phyloP scores from a whole-genome alignment of 2,113 vertebrate genomes.

The Mionectes macconnelli region DNA sequence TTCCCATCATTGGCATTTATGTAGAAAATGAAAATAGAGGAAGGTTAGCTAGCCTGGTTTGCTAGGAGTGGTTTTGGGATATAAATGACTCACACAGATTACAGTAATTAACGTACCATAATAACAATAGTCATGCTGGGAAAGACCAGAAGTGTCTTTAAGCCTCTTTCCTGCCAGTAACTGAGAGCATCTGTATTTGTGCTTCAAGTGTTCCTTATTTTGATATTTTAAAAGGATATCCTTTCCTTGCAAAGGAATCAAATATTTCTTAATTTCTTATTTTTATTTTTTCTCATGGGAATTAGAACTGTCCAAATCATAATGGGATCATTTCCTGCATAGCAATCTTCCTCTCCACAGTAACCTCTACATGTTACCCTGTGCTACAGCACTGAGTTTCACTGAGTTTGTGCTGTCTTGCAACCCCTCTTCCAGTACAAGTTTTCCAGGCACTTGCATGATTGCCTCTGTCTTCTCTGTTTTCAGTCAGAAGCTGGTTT shows the following conservation, averaged over 20 bases:
- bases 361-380: background rate
- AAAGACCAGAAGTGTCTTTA: background rate
- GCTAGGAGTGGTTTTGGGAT: background rate
- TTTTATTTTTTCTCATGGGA: background rate
- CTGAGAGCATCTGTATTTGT: background rate
- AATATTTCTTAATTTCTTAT: background rate
- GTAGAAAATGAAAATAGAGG: background rate
- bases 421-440: background rate
- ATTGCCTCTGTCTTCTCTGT: background rate
- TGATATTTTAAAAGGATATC: background rate
- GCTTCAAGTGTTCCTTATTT: background rate
- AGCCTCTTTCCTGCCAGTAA: background rate
- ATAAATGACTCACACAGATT: background rate
- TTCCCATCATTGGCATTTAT: background rate
- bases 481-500: background rate
- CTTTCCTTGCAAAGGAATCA: background rate
- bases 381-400: background rate
- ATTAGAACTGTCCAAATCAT: accelerated
- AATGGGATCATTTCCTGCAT: background rate
- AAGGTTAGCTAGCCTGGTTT: background rate
- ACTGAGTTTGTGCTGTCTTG: background rate
- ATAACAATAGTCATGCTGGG: accelerated
- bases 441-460: background rate
- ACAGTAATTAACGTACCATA: background rate
- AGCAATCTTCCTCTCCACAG: background rate